These are phyloP conservation scores for Scomber japonicus DNA, from an alignment of 2,113 vertebrate species.

Conservation along the genomic window DNA sequence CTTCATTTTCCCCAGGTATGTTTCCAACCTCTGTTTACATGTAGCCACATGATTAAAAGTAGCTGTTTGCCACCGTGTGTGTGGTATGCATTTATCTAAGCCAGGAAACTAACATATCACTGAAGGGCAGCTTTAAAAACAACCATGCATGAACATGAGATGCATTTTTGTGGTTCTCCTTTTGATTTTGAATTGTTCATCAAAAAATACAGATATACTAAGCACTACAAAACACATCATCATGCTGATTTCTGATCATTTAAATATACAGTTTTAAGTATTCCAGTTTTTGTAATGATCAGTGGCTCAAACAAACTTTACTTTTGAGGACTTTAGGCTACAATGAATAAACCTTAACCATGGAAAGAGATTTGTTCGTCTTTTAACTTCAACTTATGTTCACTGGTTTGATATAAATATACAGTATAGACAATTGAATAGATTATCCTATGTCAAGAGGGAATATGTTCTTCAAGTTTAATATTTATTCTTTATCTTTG, in stretches of 20 bases:
- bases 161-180: not conserved
- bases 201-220: slow-evolving; percentile 3
- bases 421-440: no score
- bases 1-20: slow-evolving; percentile 51
- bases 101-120: slow-evolving; percentile 27
- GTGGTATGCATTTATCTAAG: slow-evolving; percentile 25
- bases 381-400: not conserved
- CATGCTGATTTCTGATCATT: not conserved
- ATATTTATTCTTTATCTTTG: no score
- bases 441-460: no score
- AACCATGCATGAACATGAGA: not conserved
- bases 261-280: not conserved
- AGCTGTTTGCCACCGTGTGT: not conserved
- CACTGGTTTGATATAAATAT: no score
- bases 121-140: not conserved
- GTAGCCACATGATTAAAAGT: slow-evolving; percentile 5
- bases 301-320: not conserved
- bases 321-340: not conserved
- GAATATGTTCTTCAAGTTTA: no score
- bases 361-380: not conserved
- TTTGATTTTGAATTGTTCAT: not conserved
- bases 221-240: not conserved
- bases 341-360: no score
- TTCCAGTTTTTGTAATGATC: slow-evolving; percentile 1
- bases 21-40: slow-evolving; percentile 41